phyloP scores from a whole-genome alignment of 1,140 invertebrate genomes.

The Zophobas atratus region DNA sequence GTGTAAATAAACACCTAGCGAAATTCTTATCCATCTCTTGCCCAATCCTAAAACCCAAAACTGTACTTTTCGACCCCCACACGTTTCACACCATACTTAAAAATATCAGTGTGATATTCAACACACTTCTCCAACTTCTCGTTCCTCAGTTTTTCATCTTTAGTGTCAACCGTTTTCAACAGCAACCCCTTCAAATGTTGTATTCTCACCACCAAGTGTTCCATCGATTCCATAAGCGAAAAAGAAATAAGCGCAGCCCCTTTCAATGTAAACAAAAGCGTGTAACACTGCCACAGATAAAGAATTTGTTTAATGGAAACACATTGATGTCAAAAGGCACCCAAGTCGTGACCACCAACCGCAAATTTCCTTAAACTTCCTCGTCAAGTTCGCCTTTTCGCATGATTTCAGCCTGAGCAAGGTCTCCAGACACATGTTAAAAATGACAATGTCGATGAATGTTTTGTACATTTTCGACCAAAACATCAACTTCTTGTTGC shows the following conservation, averaged over 20 bases:
- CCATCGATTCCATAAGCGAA: conserved; percentile 27
- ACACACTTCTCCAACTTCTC: conserved; percentile 30
- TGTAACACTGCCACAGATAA: conserved; percentile 22
- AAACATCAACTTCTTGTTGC: conserved; percentile 5
- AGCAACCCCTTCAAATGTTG: conserved; percentile 26
- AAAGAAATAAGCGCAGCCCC: conserved; percentile 25
- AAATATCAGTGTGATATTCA: conserved; percentile 43
- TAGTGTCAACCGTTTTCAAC: conserved; percentile 21
- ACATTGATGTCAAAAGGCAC: conserved; percentile 47
- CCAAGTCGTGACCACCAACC: conserved; percentile 44
- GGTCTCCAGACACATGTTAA: background rate
- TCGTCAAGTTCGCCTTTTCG: conserved; percentile 3
- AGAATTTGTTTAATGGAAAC: conserved; percentile 43
- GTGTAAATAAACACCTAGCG: background rate
- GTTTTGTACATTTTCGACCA: background rate
- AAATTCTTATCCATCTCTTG: background rate
- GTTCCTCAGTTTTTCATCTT: conserved; percentile 12
- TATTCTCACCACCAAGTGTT: conserved; percentile 36
- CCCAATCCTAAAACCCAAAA: background rate
- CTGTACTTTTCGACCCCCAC: background rate
- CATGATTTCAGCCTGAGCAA: conserved; percentile 5
- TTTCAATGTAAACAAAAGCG: conserved; percentile 16
- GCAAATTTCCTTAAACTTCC: conserved; percentile 29
- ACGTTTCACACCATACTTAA: background rate
- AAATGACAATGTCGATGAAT: background rate